These are phyloP conservation scores for Leguminivora glycinivorella DNA, from an alignment of 1,140 invertebrate species.

Conservation along the genomic window DNA sequence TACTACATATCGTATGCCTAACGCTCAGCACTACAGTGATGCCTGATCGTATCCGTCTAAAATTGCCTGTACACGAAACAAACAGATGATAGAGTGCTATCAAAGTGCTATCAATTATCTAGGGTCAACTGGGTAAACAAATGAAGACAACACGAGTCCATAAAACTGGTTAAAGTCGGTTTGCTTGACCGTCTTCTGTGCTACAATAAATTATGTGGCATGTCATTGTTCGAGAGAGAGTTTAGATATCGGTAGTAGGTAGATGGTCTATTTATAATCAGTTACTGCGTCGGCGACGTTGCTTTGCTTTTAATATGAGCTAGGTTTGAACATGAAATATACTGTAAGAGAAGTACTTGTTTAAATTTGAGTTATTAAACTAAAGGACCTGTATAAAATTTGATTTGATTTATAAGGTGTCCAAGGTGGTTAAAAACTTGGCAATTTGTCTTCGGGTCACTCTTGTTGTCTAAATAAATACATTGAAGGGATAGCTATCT, in stretches of 20 bases:
- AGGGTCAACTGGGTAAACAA: slow-evolving; percentile 15
- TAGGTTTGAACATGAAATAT: background rate
- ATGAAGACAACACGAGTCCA: slow-evolving; percentile 1
- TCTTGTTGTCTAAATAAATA: no score
- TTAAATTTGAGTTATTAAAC: no score
- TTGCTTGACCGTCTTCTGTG: background rate
- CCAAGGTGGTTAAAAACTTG: no score
- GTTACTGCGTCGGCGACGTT: background rate
- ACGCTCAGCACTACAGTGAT: background rate
- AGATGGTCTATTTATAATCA: background rate
- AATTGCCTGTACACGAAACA: background rate
- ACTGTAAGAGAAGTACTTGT: no score
- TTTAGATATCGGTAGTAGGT: background rate
- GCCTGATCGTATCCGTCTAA: slow-evolving; percentile 4
- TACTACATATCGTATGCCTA: background rate
- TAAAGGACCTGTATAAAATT: no score
- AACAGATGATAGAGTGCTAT: slow-evolving; percentile 19
- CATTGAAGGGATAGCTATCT: no score
- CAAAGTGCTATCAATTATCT: slow-evolving; percentile 6
- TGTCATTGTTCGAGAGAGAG: background rate
- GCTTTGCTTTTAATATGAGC: background rate
- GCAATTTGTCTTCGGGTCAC: no score
- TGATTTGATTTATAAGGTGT: no score
- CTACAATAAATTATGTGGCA: background rate
- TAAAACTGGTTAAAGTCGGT: background rate